A percentile compares a stretch with the other conserved stretches of the same genome.
These are phyloP conservation scores for Axinella damicornis DNA, from an alignment of 37 sponge, comb jelly and placozoan species.

Conservation along the genomic window DNA sequence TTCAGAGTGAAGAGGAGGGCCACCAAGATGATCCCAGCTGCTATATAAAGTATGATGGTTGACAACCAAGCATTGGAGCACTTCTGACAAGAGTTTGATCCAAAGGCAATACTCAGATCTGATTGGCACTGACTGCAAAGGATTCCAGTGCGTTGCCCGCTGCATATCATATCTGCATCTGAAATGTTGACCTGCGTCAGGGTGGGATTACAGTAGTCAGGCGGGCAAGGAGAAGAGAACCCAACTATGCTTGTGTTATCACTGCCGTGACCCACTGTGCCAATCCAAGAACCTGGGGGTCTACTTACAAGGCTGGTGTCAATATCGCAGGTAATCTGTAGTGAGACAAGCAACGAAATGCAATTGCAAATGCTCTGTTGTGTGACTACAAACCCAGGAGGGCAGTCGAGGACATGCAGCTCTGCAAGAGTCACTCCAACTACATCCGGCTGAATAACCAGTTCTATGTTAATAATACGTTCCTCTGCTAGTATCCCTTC, in stretches of 20 bases:
- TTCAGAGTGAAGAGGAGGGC: slow-evolving; percentile 26
- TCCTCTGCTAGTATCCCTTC: too few species aligned
- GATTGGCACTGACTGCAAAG: slow-evolving; percentile 52
- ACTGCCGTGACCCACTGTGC: neutral
- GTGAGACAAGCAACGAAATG: neutral
- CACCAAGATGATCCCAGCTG: slow-evolving; percentile 43
- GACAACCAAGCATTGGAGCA: slow-evolving; percentile 29
- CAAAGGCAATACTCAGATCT: slow-evolving; percentile 36
- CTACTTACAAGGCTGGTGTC: neutral
- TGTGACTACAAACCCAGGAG: too few species aligned
- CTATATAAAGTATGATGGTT: slow-evolving; percentile 6
- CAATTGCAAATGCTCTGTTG: neutral
- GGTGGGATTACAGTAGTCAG: neutral
- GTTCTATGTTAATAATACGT: too few species aligned
- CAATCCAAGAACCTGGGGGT: slow-evolving; percentile 3
- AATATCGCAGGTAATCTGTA: slow-evolving; percentile 12
- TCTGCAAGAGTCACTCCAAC: too few species aligned
- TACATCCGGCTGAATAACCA: too few species aligned
- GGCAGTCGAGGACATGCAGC: too few species aligned
- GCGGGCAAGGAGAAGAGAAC: slow-evolving; percentile 1
- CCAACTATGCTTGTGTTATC: neutral
- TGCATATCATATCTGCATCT: slow-evolving; percentile 12
- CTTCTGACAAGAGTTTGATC: slow-evolving; percentile 17
- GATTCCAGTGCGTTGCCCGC: slow-evolving; percentile 22
- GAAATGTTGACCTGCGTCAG: neutral